Evolutionary conservation across 2,113 vertebrate species (phyloP), one percentile per base, ranked within the genome.

Genomic region (Murina feae): DNA sequence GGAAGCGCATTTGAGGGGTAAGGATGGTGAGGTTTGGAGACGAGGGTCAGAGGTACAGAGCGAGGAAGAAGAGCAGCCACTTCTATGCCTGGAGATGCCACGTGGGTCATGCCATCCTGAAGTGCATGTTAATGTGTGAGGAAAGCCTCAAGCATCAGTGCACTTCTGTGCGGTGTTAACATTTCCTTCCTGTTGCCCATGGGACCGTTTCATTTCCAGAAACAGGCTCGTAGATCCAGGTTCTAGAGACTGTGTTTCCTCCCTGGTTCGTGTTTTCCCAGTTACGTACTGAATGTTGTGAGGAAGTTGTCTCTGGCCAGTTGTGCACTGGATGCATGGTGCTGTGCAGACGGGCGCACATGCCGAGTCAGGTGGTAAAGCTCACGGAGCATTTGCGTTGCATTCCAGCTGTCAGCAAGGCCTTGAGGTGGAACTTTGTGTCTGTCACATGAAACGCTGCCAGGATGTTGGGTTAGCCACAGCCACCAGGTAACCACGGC

Each of bases 401-500:
- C 30, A 2, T 13, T 63, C 12, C 9, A 8, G 47, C 37, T 47
- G 1, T 49, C 12, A 17, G 39, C n/a, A 32, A 30, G 23, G 18
- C 1, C 20, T 28, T 23, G 42, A n/a, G 11, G 32, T 14, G 10
- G 10, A 30, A 37, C 2, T 30, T 68, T 76, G 12, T 30, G 16
- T 84, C 12, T 17, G 0, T 49, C 11, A 51, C 68, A 65, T 44
- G n/a, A 53, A 63, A 12, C 21, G 12, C 10, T 37, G 0, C 44
- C 21, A 6, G 6, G 21, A 10, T 18, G 49, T 35, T 13, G 21
- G 47, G 17, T 14, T 65, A 53, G 53, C 28, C 39, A 2, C 12
- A 65, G 76, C 55, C 35, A 0, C 28, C 32, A 71, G 95, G 30
- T 98, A 98, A 97, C 75, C 97, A 75, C 51, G 85, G 65, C 55